Evolutionary conservation across 2,797 vertebrate genomes (phyloP).

Genomic region (Hypotaenidia okinawae): DNA sequence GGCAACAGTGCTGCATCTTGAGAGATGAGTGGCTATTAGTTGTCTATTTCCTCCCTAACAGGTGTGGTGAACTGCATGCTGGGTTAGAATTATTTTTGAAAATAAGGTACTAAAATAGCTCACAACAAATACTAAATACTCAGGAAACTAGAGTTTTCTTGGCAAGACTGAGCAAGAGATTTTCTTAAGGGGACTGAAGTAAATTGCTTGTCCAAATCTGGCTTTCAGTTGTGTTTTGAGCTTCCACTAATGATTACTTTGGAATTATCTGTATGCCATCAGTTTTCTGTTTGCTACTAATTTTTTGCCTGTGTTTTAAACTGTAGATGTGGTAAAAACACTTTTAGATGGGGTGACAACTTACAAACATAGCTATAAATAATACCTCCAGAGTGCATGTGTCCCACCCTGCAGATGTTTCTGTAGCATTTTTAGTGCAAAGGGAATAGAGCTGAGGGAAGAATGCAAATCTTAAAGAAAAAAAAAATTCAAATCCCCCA

Average conservation of each 20-base stretch:
- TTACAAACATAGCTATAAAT: neutral
- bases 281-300: neutral
- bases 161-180: neutral
- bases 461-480: neutral
- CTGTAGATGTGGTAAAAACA: neutral
- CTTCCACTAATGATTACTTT: neutral
- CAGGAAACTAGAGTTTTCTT: neutral
- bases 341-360: neutral
- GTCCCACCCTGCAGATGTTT: neutral
- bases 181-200: neutral
- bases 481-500: neutral
- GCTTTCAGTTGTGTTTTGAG: neutral
- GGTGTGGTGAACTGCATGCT: neutral
- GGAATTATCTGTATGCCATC: neutral
- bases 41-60: rapidly evolving
- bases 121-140: neutral
- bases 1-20: neutral
- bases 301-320: neutral
- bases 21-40: neutral
- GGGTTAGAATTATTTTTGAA: neutral
- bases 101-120: neutral
- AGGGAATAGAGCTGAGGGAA: neutral
- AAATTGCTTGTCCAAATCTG: neutral
- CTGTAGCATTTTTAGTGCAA: neutral
- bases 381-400: neutral